Base-by-base conservation (phyloP, 2,888 invertebrate species). In the Netelia virgata region DNA sequence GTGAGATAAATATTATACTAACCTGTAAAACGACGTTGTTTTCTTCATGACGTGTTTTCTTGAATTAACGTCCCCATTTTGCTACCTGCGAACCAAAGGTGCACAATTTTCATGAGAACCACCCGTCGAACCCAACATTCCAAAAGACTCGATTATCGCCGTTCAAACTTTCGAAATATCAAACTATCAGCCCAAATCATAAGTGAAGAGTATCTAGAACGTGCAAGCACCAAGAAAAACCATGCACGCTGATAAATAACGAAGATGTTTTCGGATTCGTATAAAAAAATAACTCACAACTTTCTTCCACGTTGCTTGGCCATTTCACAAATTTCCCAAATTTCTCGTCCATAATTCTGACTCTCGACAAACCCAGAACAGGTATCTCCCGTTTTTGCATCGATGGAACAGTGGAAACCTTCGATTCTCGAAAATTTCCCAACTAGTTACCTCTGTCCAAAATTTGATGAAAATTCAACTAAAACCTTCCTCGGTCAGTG, bases 231-330 rank as follows among this genome's bases (percentile, higher is more conserved):
- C 10, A 20, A 8, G 0, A 43, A 63, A 63, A 74, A 53, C 28
- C 43, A 14, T 36, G 5, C 11, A 63, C 9, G 10, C 53, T 50
- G 14, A 61, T 11, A 57, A 55, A 10, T 9, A 2, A 23, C 36
- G 9, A 14, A 36, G 75, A 83, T 83, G 70, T 53, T 70, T 59
- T n/a, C n/a, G 83, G 83, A 83, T 78, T 10, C n/a, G 41, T 66
- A 18, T 36, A 3, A 10, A 28, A 28, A 11, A n/a, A 20, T 2
- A 11, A 23, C 61, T 64, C 36, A 63, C 78, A n/a, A 5, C 10
- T 43, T 61, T 61, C 18, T 68, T 76, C 69, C 47, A 69, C 18
- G 50, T 18, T 20, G 9, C 6, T 8, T 47, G 57, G 14, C 9
- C 50, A 50, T 16, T 16, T 6, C 16, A 3, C 57, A 10, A 61